Evolutionary conservation across 2,113 vertebrate species (phyloP).

Genomic region (Ancistrus triradiatus): DNA sequence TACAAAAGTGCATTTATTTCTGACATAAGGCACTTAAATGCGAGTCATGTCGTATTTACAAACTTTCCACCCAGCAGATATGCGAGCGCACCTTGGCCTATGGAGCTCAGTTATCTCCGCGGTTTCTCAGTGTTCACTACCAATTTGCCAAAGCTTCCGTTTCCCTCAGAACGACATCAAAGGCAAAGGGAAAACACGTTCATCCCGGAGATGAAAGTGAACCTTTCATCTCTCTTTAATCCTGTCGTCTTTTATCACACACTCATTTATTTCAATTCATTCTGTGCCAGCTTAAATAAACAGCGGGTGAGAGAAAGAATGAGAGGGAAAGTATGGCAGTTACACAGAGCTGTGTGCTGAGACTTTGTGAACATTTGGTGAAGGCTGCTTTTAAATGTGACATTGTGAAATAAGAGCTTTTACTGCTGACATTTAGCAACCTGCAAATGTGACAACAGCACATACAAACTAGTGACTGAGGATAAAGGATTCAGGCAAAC

Average conservation of each 20-base stretch:
- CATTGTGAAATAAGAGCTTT: background rate
- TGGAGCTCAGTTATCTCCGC: background rate
- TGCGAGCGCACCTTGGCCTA: background rate
- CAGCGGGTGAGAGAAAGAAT: conserved; percentile 17
- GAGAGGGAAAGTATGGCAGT: background rate
- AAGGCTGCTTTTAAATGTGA: background rate
- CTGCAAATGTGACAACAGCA: background rate
- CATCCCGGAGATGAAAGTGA: conserved; percentile 32
- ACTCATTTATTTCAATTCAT: conserved; percentile 36
- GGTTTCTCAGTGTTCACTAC: conserved; percentile 9
- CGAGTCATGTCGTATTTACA: conserved; percentile 6
- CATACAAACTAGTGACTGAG: too few species aligned
- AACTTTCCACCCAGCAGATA: conserved; percentile 1
- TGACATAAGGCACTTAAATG: background rate
- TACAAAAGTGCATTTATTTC: too few species aligned
- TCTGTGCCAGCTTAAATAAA: conserved; percentile 37
- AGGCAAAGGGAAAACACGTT: conserved; percentile 23
- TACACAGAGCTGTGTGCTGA: background rate
- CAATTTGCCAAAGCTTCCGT: conserved; percentile 34
- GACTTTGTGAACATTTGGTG: conserved; percentile 6
- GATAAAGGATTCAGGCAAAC: too few species aligned
- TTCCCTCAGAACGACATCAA: conserved; percentile 39
- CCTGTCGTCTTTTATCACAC: conserved; percentile 33
- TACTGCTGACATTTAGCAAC: background rate
- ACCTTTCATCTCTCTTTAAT: conserved; percentile 45